Conservation (phyloP, 1,140 invertebrate species). For the Camponotus vicinus region DNA sequence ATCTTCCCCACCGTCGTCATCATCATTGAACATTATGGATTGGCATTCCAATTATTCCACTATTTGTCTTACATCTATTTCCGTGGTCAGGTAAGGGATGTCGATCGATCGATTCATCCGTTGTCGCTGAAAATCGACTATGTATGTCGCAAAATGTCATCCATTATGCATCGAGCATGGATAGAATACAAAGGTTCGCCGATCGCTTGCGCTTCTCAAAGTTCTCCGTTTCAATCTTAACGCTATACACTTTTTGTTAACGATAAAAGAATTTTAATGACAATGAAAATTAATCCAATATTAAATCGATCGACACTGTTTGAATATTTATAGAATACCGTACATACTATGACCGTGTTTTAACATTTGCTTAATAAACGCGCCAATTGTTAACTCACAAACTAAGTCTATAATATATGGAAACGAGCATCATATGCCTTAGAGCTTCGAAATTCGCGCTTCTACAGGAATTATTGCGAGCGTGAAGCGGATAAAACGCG, state of each 20-base stretch:
- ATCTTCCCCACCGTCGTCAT: not conserved
- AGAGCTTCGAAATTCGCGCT: not conserved
- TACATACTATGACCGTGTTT: not conserved
- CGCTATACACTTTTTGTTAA: not conserved
- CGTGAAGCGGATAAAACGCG: conserved; percentile 24
- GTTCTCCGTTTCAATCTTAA: not conserved
- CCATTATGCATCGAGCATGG: not conserved
- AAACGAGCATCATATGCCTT: not conserved
- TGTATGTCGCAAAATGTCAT: not conserved
- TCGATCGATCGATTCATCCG: conserved; percentile 17
- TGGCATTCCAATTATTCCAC: conserved; percentile 66
- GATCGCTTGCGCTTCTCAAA: not conserved
- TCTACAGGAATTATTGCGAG: conserved; percentile 10
- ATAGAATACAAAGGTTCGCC: not conserved
- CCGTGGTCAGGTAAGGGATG: conserved; percentile 61
- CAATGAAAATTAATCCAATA: not conserved
- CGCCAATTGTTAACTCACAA: not conserved
- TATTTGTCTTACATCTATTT: conserved; percentile 62
- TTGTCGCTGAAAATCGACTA: conserved; percentile 4
- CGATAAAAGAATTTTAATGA: not conserved
- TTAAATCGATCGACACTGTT: not conserved
- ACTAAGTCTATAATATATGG: not conserved
- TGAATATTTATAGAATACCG: too few species aligned
- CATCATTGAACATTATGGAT: conserved; percentile 42
- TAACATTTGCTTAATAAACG: not conserved